Evolutionary conservation across 23 tunicate species (phyloP).

Genomic region (Trididemnum nubilum): DNA sequence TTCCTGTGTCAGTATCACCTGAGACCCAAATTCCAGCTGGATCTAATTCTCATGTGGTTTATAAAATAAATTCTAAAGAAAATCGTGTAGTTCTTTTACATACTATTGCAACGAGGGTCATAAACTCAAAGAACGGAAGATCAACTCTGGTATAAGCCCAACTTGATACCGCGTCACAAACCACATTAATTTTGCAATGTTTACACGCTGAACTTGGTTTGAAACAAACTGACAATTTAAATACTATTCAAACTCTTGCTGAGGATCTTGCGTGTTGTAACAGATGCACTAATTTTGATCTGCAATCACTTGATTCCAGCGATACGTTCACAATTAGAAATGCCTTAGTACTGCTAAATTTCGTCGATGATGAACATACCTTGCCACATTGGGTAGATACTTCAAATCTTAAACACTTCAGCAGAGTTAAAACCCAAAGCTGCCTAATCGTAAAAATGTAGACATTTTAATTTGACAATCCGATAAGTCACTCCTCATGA

Average conservation of each 20-base stretch:
- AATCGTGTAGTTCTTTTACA: neutral
- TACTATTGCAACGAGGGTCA: neutral
- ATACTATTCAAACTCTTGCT: constrained; percentile 1
- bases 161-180: constrained; percentile 27
- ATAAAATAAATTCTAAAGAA: no score
- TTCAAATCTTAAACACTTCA: neutral
- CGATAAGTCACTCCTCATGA: neutral
- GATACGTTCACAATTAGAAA: neutral
- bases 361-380: constrained; percentile 2
- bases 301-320: neutral
- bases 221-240: neutral
- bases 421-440: neutral
- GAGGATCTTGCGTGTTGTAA: neutral
- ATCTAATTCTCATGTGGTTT: neutral
- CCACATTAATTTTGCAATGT: neutral
- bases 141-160: neutral
- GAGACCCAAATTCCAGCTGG: no score
- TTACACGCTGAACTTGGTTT: constrained; percentile 7
- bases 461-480: neutral
- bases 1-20: no score
- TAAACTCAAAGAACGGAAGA: neutral
- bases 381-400: constrained; percentile 3
- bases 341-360: neutral
- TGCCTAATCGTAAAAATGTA: neutral
- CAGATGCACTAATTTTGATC: neutral